phyloP scores from a whole-genome alignment of 2,888 invertebrate species.

The Hofmannophila pseudospretella region DNA sequence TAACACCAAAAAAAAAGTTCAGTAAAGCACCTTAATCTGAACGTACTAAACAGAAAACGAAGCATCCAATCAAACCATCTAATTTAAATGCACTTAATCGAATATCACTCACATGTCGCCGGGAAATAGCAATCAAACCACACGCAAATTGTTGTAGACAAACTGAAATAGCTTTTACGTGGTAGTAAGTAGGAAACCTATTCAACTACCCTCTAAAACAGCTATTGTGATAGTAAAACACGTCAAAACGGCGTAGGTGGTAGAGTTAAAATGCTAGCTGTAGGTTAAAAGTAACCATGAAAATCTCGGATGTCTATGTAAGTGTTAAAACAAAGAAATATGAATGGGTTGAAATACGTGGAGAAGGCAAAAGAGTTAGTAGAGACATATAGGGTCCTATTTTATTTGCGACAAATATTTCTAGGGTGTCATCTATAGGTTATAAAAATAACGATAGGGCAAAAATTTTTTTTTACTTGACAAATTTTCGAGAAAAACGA shows the following conservation, averaged over 20 bases:
- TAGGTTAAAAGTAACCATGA: slow-evolving; percentile 26
- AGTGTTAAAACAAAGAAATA: slow-evolving; percentile 14
- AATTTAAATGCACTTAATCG: slow-evolving; percentile 19
- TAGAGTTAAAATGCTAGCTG: slow-evolving; percentile 57
- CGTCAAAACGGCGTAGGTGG: slow-evolving; percentile 52
- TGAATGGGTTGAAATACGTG: neutral
- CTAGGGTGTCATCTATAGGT: too few relatives aligned
- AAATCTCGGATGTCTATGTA: slow-evolving; percentile 22
- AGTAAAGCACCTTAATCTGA: too few relatives aligned
- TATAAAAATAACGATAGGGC: too few relatives aligned
- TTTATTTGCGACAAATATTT: too few relatives aligned
- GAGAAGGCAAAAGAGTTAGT: too few relatives aligned
- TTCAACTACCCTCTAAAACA: neutral
- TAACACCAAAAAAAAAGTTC: too few relatives aligned
- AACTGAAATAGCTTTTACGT: slow-evolving; percentile 14
- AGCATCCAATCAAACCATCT: neutral
- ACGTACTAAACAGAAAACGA: too few relatives aligned
- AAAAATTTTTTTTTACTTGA: too few relatives aligned
- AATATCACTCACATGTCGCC: slow-evolving; percentile 30
- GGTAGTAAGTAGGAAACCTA: slow-evolving; percentile 13
- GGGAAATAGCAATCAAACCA: slow-evolving; percentile 21
- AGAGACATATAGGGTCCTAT: too few relatives aligned
- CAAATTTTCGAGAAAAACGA: too few relatives aligned
- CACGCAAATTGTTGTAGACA: slow-evolving; percentile 8
- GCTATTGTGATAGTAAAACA: slow-evolving; percentile 27